phyloP scores from a whole-genome alignment of 2,888 invertebrate genomes.

The Meteorus colon region DNA sequence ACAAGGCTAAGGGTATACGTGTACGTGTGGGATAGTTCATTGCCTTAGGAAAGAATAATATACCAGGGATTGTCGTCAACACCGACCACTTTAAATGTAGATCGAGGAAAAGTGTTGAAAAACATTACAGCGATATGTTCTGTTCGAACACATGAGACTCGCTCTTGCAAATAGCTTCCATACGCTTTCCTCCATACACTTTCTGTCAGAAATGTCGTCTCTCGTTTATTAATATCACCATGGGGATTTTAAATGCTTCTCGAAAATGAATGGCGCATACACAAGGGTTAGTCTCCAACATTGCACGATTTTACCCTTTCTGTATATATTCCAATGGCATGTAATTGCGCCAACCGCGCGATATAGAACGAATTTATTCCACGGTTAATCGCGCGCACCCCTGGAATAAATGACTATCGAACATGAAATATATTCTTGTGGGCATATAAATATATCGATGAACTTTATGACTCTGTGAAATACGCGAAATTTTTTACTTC shows the following conservation, averaged over 20 bases:
- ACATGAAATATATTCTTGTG: slow-evolving; percentile 7
- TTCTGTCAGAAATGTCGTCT: not conserved
- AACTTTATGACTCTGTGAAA: not conserved
- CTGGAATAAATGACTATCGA: slow-evolving; percentile 14
- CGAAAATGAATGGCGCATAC: slow-evolving; percentile 2
- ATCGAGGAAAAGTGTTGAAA: slow-evolving; percentile 13
- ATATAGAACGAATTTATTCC: slow-evolving; percentile 2
- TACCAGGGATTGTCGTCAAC: slow-evolving; percentile 15
- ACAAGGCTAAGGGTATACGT: slow-evolving; percentile 15
- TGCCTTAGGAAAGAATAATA: slow-evolving; percentile 20
- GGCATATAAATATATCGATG: slow-evolving; percentile 2
- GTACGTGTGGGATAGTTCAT: not conserved
- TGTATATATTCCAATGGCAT: slow-evolving; percentile 3
- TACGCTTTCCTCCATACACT: not conserved
- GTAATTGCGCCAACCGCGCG: slow-evolving; percentile 5
- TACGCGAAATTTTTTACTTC: not conserved
- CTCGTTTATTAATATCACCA: slow-evolving; percentile 24
- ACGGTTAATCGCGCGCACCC: slow-evolving; percentile 10
- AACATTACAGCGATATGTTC: not conserved
- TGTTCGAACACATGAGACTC: slow-evolving; percentile 6
- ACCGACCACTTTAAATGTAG: slow-evolving; percentile 22
- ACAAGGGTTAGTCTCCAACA: slow-evolving; percentile 6
- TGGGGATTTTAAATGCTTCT: slow-evolving; percentile 22
- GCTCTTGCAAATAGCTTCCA: not conserved
- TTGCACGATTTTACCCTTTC: slow-evolving; percentile 10